Percentiles rank a stretch among this genome's conserved stretches.
Conservation (phyloP, 2,888 invertebrate species). For the Nudaria mundana region DNA sequence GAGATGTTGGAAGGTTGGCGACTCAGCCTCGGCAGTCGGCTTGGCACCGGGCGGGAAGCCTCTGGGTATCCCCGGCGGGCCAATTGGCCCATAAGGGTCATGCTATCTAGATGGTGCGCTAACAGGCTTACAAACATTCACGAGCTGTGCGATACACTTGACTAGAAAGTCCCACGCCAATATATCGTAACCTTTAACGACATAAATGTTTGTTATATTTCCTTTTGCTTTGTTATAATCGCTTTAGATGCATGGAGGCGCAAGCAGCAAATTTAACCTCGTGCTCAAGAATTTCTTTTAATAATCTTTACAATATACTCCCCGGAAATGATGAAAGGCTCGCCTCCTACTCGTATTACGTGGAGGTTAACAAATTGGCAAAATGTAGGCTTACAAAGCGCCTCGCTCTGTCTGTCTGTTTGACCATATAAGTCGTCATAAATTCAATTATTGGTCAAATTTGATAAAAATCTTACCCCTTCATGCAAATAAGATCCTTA, state of each 20-base stretch:
- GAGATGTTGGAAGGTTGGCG: constrained; percentile 47
- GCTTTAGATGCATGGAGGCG: constrained; percentile 71
- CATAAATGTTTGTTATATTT: constrained; percentile 59
- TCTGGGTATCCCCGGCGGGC: constrained; percentile 43
- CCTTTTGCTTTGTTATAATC: constrained; percentile 79
- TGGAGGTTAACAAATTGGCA: too few species aligned
- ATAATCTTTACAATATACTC: too few species aligned
- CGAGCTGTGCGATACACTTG: constrained; percentile 75
- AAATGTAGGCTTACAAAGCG: too few species aligned
- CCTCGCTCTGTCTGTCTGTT: too few species aligned
- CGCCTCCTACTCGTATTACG: too few species aligned
- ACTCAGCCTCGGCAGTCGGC: constrained; percentile 43
- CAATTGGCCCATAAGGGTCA: constrained; percentile 44
- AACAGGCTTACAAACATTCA: constrained; percentile 77
- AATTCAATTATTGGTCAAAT: constrained; percentile 13
- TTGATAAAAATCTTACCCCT: constrained; percentile 59
- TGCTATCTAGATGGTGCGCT: constrained; percentile 72
- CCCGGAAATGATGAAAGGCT: too few species aligned
- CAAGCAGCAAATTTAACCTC: constrained; percentile 69
- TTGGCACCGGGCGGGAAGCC: constrained; percentile 37
- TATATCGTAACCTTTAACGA: constrained; percentile 50
- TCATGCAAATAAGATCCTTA: constrained; percentile 58
- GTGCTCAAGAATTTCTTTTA: too few species aligned
- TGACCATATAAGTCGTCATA: too few species aligned
- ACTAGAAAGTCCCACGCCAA: constrained; percentile 67